Percentiles rank a stretch among this genome's conserved stretches.
Conservation (phyloP, 2,888 invertebrate genomes). For the Leptinotarsa tumamoca region DNA sequence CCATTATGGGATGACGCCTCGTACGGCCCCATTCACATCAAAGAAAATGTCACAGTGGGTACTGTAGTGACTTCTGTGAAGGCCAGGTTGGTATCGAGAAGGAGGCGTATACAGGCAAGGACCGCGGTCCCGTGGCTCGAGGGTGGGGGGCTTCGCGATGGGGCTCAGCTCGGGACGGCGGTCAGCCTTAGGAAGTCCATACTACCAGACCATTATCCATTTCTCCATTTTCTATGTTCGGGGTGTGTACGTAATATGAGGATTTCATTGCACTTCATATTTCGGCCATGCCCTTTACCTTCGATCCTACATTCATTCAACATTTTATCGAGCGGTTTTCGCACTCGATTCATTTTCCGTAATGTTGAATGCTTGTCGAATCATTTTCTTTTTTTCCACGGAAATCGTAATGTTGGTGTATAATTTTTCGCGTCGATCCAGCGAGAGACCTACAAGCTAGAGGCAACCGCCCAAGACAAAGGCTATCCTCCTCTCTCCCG, state of each 20-base stretch:
- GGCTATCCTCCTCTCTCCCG: conserved; percentile 95
- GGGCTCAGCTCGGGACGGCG: conserved; percentile 59
- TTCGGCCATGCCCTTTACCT: conserved; percentile 6
- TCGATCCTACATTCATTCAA: conserved; percentile 7
- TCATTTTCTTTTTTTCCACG: conserved; percentile 34
- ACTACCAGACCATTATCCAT: conserved; percentile 52
- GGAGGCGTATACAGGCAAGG: conserved; percentile 42
- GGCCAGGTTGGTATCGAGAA: conserved; percentile 91
- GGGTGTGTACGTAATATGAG: conserved; percentile 10
- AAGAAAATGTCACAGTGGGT: conserved; percentile 99
- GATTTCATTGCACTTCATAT: neutral
- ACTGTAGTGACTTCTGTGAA: conserved; percentile 98
- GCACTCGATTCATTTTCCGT: neutral
- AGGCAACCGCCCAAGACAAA: conserved; percentile 98
- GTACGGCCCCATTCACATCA: conserved; percentile 98
- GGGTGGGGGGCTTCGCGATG: conserved; percentile 56
- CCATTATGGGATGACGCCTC: conserved; percentile 95
- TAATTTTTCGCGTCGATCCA: conserved; percentile 61
- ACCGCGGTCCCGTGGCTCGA: conserved; percentile 51
- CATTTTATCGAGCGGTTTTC: neutral
- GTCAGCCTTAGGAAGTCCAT: conserved; percentile 50
- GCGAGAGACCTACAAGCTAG: conserved; percentile 98
- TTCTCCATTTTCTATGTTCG: conserved; percentile 39
- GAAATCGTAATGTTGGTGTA: conserved; percentile 47
- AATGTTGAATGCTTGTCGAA: conserved; percentile 14